Evolutionary conservation across 2,113 vertebrate species (phyloP), one percentile per base, ranked within the genome.

Genomic region (Sakesphorus luctuosus): DNA sequence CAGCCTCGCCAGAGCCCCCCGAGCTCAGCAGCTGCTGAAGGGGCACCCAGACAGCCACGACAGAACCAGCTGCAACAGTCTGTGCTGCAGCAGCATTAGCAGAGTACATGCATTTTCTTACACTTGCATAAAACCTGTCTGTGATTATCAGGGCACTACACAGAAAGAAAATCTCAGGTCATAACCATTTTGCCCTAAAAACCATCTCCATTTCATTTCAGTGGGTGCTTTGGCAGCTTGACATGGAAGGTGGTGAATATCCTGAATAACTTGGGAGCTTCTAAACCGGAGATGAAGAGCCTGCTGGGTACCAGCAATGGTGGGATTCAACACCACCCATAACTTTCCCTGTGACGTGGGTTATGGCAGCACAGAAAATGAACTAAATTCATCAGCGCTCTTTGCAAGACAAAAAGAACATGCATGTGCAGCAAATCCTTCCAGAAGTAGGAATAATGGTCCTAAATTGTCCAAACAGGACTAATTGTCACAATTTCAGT

Each of bases 131-230:
- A 94, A 94, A 86, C 38, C 24, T 13, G 31, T n/a, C 93, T 53
- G 8, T 15, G 18, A 84, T 79, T 52, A 67, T 69, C 62, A 89
- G 47, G 56, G 84, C 13, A 6, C 46, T 74, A 61, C 65, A 66
- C 6, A 52, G 65, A 96, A 95, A 89, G 72, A 74, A 66, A 74
- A 94, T 36, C 55, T 89, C 80, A 50, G 87, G 90, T 91, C 93
- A 96, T 58, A 84, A 94, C 85, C 49, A 63, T 71, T 96, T 94
- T 91, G 71, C 52, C 86, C 90, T 91, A 95, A 97, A 97, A 97
- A 97, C 94, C 91, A 97, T 91, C 84, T 95, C 61, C 53, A 59
- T 86, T 87, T 97, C 90, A 97, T 94, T 97, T 96, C 92, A 89
- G n/a, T n/a, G n/a, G n/a, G n/a, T n/a, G n/a, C n/a, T n/a, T n/a